Conservation (phyloP, 2,113 vertebrate genomes). For the Tonatia bakeri region DNA sequence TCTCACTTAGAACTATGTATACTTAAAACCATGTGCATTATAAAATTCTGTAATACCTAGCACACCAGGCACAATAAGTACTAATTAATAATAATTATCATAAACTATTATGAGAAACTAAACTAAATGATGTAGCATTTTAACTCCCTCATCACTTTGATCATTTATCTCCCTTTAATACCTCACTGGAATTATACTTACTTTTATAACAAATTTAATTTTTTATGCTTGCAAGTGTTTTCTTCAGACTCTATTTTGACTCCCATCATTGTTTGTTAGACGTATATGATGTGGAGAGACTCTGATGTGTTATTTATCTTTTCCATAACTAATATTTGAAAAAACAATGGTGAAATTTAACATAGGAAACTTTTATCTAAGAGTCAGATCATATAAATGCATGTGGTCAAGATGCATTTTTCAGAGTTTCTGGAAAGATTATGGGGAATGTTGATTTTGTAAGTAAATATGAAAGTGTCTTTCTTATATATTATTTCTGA, state of each 20-base stretch:
- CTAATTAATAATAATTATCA: slow-evolving; percentile 23
- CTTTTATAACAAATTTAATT: slow-evolving; percentile 49
- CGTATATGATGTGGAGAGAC: neutral
- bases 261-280: neutral
- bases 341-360: slow-evolving; percentile 35
- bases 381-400: neutral
- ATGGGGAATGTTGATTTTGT: slow-evolving; percentile 6
- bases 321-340: slow-evolving; percentile 31
- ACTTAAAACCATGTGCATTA: neutral
- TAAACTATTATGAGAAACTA: too few species aligned
- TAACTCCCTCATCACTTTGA: slow-evolving; percentile 12
- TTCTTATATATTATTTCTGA: slow-evolving; percentile 32
- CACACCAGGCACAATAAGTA: neutral
- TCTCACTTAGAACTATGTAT: neutral
- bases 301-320: slow-evolving; percentile 24
- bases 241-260: slow-evolving; percentile 18
- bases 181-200: neutral
- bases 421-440: slow-evolving; percentile 3
- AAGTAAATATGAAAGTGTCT: neutral
- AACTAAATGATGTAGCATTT: neutral
- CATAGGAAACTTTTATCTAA: slow-evolving; percentile 16
- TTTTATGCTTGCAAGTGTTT: slow-evolving; percentile 25
- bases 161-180: neutral
- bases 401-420: neutral
- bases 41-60: neutral